These are phyloP conservation scores for Manis javanica DNA, from an alignment of 2,797 vertebrate genomes.

Conservation along the genomic window DNA sequence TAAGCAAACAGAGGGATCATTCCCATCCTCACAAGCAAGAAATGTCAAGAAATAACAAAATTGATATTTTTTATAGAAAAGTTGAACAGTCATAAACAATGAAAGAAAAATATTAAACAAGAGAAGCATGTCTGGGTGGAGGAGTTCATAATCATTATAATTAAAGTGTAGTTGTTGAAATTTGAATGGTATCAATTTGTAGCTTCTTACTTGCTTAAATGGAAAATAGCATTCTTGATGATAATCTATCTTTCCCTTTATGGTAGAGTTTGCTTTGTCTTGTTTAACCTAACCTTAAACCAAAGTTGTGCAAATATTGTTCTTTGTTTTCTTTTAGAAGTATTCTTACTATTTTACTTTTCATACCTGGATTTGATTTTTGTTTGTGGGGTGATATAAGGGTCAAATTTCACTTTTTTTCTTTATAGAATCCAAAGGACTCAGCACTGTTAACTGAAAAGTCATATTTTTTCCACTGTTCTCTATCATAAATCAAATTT, in stretches of 20 bases:
- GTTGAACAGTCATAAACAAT: neutral
- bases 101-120: neutral
- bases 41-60: neutral
- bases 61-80: neutral
- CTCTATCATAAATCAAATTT: neutral
- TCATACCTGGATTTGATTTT: neutral
- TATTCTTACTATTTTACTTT: neutral
- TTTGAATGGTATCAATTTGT: neutral
- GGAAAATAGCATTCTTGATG: neutral
- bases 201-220: neutral
- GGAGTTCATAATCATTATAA: neutral
- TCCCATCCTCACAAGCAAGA: neutral
- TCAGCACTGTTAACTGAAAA: neutral
- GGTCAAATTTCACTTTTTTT: neutral
- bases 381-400: neutral
- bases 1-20: neutral
- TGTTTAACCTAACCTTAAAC: neutral
- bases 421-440: neutral
- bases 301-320: neutral
- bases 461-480: neutral
- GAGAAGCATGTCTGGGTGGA: neutral
- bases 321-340: neutral
- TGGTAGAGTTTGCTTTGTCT: neutral
- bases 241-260: neutral
- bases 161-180: neutral